Evolutionary conservation across 2,888 invertebrate genomes (phyloP), one percentile per base, ranked within the genome.

Genomic region (Orchestes rusci): DNA sequence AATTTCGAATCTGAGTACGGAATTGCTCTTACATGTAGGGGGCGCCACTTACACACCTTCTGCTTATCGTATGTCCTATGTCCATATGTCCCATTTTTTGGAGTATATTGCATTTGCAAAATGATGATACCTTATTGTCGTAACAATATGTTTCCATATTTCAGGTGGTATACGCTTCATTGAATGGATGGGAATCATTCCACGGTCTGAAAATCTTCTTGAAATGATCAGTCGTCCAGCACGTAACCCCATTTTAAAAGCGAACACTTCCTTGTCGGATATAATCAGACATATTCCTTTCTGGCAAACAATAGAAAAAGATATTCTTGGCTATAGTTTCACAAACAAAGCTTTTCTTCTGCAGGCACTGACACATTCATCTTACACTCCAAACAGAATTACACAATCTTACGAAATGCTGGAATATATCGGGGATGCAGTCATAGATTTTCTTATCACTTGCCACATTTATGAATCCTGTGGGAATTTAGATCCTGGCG

Each of bases 291-390:
- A 52, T 28, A 53, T 60, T 23, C 60, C 68, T 0, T 44, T 56
- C 4, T 60, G 56, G 49, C 27, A 40, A 3, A 42, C 72, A 29
- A 63, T 88, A 8, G 84, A 92, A 63, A 30, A 35, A 3, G 43
- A 65, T 2, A 76, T 73, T 34, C 57, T 91, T 2, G 73, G 77
- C 0, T 93, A 92, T 65, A 75, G 70, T 48, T 99, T 97, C 67
- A 76, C 75, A 0, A 84, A 96, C 62, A 77, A 81, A 1, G 78
- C 82, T 0, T 87, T 81, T 61, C 72, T 99, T 4, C 65, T 96
- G 13, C 93, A 89, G 79, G 94, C 94, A 0, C 72, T 99, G 39
- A 92, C 96, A 0, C 99, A 99, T 71, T 79, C 94, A 0, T 92
- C 95, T 0, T 93, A 83, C 68, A 77, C 79, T 3, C 74, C 79